Conservation (phyloP, 2,113 vertebrate genomes). For the Cranoglanis bouderius region DNA sequence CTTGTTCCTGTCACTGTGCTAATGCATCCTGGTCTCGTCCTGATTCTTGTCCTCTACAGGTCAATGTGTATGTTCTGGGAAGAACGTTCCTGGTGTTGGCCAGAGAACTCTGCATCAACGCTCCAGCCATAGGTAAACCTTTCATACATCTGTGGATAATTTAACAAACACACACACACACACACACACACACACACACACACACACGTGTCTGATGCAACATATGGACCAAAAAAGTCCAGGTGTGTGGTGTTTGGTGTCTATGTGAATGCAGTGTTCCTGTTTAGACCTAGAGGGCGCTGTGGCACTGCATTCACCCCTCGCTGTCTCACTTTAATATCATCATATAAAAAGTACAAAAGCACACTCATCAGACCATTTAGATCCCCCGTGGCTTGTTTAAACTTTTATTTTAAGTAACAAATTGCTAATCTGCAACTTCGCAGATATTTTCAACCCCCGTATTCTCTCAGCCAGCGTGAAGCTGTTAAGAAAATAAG, state of each 20-base stretch:
- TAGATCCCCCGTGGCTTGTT: neutral
- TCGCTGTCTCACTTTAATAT: neutral
- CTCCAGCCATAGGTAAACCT: slow-evolving; percentile 90
- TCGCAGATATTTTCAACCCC: neutral
- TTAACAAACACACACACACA: neutral
- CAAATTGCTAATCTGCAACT: neutral
- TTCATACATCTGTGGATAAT: neutral
- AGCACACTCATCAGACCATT: neutral
- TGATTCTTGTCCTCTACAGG: slow-evolving; percentile 71
- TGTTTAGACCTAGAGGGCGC: slow-evolving; percentile 59
- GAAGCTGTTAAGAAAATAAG: slow-evolving; percentile 72
- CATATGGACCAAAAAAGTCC: neutral
- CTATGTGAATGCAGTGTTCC: slow-evolving; percentile 47
- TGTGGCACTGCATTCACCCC: slow-evolving; percentile 33
- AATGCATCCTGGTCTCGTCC: neutral
- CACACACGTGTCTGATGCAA: neutral
- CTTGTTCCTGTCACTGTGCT: neutral
- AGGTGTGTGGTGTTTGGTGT: neutral
- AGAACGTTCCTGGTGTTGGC: slow-evolving; percentile 91
- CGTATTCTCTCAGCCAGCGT: slow-evolving; percentile 62
- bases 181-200: slow-evolving; percentile 3
- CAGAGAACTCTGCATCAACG: slow-evolving; percentile 95
- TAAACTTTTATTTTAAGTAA: slow-evolving; percentile 21
- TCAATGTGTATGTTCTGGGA: slow-evolving; percentile 94
- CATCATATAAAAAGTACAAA: neutral